Base-by-base conservation (phyloP, 2,113 vertebrate species). In the Lucifuga dentata region DNA sequence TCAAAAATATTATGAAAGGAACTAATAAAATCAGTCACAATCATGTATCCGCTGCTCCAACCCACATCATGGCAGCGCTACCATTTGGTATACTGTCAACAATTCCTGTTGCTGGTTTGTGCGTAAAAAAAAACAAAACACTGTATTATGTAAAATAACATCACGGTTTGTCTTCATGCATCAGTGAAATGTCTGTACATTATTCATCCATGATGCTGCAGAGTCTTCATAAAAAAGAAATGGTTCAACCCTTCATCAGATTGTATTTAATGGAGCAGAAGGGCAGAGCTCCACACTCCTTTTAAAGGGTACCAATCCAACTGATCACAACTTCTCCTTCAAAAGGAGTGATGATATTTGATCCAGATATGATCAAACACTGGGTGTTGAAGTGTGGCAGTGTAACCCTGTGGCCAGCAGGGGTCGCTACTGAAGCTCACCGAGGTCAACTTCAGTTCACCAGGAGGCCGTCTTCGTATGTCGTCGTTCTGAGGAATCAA, bases 391-490 rank as follows among this genome's bases (percentile, higher is more conserved):
- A 38, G 53, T 48, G 65, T 16, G 11, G 80, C 73, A 72, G 23
- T 32, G 53, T 24, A 1, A 49, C 61, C 60, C 9, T 21, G 2
- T 36, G 53, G 62, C 68, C 89, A 92, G 45, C 74, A 86, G 89
- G 52, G 81, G 81, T 12, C 19, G 66, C 44, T 19, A 41, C 17
- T 50, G 63, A 68, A 48, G 33, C 13, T 13, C 23, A 49, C 57
- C 11, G 26, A 56, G 44, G 59, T 60, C 43, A 17, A 11, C 13
- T n/a, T 91, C 80, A 94, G 84, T 94, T 94, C 69, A 94, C 92
- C 43, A 93, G 74, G 16, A 93, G 83, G 64, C 85, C 88, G 5
- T 94, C 93, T 33, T 94, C 93, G 8, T 93, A 93, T 0, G 93
- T 93, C 0, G 92, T 94, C 2, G 92, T 93, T 79, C 93, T 94